Percentiles rank a stretch among this genome's conserved stretches.
These are phyloP conservation scores for Paracanthobrama guichenoti DNA, from an alignment of 2,113 vertebrate species.

Conservation along the genomic window DNA sequence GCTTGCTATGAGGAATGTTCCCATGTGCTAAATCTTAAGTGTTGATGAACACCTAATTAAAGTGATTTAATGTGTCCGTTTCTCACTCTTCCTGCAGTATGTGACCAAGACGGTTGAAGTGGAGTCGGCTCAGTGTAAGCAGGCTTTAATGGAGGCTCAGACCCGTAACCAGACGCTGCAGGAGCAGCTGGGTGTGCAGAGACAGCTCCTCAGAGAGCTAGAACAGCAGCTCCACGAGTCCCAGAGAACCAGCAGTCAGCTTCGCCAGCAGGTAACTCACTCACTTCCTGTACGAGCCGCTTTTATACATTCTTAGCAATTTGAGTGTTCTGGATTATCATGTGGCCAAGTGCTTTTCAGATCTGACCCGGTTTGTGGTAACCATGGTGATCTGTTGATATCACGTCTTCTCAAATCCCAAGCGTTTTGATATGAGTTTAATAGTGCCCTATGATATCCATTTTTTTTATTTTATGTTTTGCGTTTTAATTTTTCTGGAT, in stretches of 20 bases:
- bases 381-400: neutral
- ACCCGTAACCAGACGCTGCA: conserved; percentile 82
- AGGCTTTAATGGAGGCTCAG: conserved; percentile 81
- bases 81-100: conserved; percentile 67
- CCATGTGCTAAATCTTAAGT: neutral
- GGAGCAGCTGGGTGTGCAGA: conserved; percentile 88
- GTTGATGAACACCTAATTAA: neutral
- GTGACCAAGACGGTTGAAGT: conserved; percentile 84
- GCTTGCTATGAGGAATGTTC: neutral
- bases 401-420: neutral
- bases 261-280: conserved; percentile 84
- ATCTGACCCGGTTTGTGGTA: neutral
- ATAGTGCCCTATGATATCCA: neutral
- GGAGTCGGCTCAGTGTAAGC: conserved; percentile 81
- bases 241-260: conserved; percentile 80
- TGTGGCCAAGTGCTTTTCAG: no score
- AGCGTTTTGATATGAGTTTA: neutral
- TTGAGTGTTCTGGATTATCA: neutral
- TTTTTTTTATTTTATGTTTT: neutral
- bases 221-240: conserved; percentile 89
- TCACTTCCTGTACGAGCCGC: neutral
- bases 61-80: neutral
- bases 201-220: conserved; percentile 85
- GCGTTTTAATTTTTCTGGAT: neutral
- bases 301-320: neutral